A percentile compares a stretch with the other conserved stretches of the same genome.
Evolutionary conservation across 2,888 invertebrate genomes (phyloP).

Genomic region (Brachypalpus laphriformis): DNA sequence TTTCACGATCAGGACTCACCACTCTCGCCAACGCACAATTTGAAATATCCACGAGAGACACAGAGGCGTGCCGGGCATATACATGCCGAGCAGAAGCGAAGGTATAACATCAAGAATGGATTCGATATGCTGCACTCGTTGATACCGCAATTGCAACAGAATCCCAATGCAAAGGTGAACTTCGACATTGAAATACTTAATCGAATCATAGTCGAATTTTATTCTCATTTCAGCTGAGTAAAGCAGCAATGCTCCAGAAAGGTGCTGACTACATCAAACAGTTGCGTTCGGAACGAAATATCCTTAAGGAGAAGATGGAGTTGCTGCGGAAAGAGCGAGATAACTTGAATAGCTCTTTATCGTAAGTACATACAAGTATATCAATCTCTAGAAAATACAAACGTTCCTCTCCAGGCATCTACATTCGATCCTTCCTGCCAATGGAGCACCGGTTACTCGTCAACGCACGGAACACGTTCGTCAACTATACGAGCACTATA

Average conservation of each 20-base stretch:
- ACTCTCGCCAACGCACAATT: slow-evolving; percentile 84
- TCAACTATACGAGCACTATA: slow-evolving; percentile 96
- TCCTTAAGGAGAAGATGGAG: slow-evolving; percentile 95
- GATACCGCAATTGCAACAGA: slow-evolving; percentile 95
- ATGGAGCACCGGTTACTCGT: slow-evolving; percentile 96
- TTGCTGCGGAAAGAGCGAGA: slow-evolving; percentile 94
- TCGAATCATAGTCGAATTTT: neutral
- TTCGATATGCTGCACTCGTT: slow-evolving; percentile 96
- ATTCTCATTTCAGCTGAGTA: slow-evolving; percentile 87
- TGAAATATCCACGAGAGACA: slow-evolving; percentile 84
- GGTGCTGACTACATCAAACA: slow-evolving; percentile 97
- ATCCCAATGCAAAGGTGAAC: slow-evolving; percentile 92
- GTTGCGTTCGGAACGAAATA: slow-evolving; percentile 91
- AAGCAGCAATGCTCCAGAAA: slow-evolving; percentile 98
- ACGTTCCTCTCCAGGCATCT: slow-evolving; percentile 88
- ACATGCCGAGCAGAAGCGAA: slow-evolving; percentile 97
- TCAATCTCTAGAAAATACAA: neutral
- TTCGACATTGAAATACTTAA: neutral
- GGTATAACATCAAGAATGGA: slow-evolving; percentile 97
- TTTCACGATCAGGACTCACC: slow-evolving; percentile 83
- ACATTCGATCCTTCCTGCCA: slow-evolving; percentile 96
- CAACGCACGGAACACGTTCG: slow-evolving; percentile 95
- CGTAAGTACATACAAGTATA: slow-evolving; percentile 85
- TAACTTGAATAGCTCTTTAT: slow-evolving; percentile 93
- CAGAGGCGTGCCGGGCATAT: slow-evolving; percentile 94